Evolutionary conservation across 2,797 vertebrate genomes (phyloP).

Genomic region (Borostomias antarcticus): DNA sequence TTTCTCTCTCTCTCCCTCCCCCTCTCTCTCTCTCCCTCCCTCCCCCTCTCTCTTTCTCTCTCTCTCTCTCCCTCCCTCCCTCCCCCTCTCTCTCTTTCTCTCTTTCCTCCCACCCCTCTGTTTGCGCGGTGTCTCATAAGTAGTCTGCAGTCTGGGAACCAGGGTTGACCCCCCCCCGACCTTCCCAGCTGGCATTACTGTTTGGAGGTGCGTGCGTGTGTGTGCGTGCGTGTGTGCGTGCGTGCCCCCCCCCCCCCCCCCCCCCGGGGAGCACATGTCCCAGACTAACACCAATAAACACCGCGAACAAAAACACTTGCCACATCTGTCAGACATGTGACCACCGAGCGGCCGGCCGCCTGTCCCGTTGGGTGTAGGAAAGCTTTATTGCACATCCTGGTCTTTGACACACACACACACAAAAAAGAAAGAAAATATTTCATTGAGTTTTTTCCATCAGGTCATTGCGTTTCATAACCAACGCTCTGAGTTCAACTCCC

Average conservation of each 20-base stretch:
- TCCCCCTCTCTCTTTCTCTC: neutral
- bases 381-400: no score
- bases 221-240: neutral
- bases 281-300: constrained; percentile 31
- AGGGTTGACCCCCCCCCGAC: constrained; percentile 37
- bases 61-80: neutral
- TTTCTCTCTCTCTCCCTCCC: neutral
- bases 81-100: neutral
- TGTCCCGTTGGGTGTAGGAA: neutral
- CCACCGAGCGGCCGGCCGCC: neutral
- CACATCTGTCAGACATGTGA: constrained; percentile 2
- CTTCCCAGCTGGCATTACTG: constrained; percentile 38
- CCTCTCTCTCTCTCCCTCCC: neutral
- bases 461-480: no score
- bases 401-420: no score
- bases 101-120: neutral
- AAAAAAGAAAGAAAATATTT: no score
- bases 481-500: no score
- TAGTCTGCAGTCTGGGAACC: constrained; percentile 51
- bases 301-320: constrained; percentile 9
- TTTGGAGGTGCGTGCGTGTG: constrained; percentile 11
- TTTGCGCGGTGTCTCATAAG: neutral
- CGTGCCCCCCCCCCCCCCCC: neutral
- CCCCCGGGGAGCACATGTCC: constrained; percentile 5
- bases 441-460: no score